Conservation (phyloP, 2,797 vertebrate genomes). For the Neosilurus mollespiculum region DNA sequence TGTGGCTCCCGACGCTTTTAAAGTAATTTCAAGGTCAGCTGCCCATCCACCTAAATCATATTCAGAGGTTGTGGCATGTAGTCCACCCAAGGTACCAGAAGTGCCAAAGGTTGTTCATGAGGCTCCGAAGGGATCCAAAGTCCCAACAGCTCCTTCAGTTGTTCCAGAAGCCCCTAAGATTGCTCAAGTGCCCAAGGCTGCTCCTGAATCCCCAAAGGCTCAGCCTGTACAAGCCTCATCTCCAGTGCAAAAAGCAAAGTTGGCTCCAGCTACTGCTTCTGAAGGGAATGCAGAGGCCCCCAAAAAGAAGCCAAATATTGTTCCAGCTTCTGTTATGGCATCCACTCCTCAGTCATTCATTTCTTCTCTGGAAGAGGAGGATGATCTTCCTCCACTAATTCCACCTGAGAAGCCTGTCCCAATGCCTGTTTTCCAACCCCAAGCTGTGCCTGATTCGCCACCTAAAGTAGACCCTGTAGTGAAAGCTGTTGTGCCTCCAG, state of each 20-base stretch:
- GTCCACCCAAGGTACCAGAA: constrained; percentile 62
- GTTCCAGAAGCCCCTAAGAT: constrained; percentile 54
- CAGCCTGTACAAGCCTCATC: constrained; percentile 25
- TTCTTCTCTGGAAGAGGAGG: constrained; percentile 73
- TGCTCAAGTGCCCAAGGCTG: constrained; percentile 27
- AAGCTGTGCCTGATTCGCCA: constrained; percentile 36
- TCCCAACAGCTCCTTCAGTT: constrained; percentile 37
- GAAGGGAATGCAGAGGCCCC: constrained; percentile 39
- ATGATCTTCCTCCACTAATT: constrained; percentile 92
- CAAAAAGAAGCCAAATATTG: constrained; percentile 37
- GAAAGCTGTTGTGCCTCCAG: constrained; percentile 52
- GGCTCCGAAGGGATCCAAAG: constrained; percentile 24
- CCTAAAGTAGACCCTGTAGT: constrained; percentile 64
- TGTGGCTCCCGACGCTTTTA: constrained; percentile 62
- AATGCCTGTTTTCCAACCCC: constrained; percentile 65
- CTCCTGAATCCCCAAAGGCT: constrained; percentile 7
- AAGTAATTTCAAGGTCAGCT: constrained; percentile 67
- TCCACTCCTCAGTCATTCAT: constrained; percentile 28
- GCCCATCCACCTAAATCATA: constrained; percentile 68
- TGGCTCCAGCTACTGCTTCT: constrained; percentile 14
- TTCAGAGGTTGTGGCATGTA: constrained; percentile 62
- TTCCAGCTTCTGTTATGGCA: constrained; percentile 41
- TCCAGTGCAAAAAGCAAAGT: constrained; percentile 40
- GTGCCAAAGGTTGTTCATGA: constrained; percentile 54
- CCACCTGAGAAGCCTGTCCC: constrained; percentile 78